A percentile compares a stretch with the other conserved stretches of the same genome.
phyloP scores from a whole-genome alignment of 2,888 invertebrate species.

The Pterostichus niger region DNA sequence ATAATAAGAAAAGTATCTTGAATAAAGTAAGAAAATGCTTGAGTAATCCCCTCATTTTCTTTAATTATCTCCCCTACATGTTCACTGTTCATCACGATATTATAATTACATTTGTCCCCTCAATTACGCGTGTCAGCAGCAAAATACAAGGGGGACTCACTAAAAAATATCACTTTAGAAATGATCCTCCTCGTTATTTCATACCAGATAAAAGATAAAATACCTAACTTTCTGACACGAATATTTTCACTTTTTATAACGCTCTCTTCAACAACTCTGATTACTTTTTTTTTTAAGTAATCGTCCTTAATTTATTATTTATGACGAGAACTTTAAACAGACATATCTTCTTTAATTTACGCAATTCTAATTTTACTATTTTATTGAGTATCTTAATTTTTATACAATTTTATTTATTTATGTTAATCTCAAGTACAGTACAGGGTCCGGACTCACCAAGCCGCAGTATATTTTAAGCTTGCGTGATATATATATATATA shows the following conservation, averaged over 20 bases:
- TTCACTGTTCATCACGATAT: slow-evolving; percentile 72
- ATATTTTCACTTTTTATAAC: slow-evolving; percentile 10
- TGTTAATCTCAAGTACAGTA: too few relatives aligned
- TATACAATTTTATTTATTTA: too few relatives aligned
- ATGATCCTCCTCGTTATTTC: slow-evolving; percentile 70
- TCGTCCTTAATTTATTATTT: too few relatives aligned
- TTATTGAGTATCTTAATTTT: too few relatives aligned
- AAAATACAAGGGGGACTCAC: slow-evolving; percentile 70
- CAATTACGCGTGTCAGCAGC: slow-evolving; percentile 74
- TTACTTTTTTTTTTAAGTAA: neutral
- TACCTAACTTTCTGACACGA: slow-evolving; percentile 2
- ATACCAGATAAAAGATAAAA: slow-evolving; percentile 71
- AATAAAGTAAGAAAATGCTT: too few relatives aligned
- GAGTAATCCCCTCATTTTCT: slow-evolving; percentile 3
- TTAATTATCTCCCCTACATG: slow-evolving; percentile 57
- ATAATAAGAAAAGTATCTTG: too few relatives aligned
- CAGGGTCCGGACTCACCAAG: too few relatives aligned
- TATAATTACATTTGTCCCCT: slow-evolving; percentile 75
- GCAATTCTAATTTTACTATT: too few relatives aligned
- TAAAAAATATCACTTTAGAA: slow-evolving; percentile 69
- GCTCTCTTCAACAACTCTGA: neutral
- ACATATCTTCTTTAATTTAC: too few relatives aligned
- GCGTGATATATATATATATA: too few relatives aligned
- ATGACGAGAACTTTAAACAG: neutral
- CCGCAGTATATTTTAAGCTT: too few relatives aligned